Evolutionary conservation across 2,888 invertebrate genomes (phyloP), one percentile per base, ranked within the genome.

Genomic region (Phorcus lineatus): DNA sequence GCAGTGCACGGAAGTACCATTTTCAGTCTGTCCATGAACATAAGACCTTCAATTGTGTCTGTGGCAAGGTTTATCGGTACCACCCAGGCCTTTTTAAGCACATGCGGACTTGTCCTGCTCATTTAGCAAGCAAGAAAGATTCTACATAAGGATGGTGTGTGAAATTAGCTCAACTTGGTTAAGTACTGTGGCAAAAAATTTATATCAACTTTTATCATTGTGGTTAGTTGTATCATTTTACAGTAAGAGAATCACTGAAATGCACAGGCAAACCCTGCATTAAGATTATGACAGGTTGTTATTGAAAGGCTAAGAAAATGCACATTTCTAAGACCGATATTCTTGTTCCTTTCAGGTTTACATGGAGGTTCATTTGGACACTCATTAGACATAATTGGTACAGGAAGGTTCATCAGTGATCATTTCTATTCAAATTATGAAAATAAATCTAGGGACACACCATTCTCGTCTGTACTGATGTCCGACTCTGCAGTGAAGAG

Each of bases 311-410:
- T 11, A 19, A 47, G 47, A 47, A 47, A 47, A 47, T 47, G 47
- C 47, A 11, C 4, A 6, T 47, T 47, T 47, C 47, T 47, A 47
- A 47, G 47, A 36, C 62, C 13, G 16, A 62, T 62, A 28, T 57
- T 57, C 28, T 62, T 62, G 62, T 62, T 62, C 62, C 62, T 62
- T 62, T 62, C 62, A 62, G 62, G n/a, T 62, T 22, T 16, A 28
- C 62, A 62, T 24, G 28, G 62, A 28, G 28, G 28, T 62, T 62
- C 62, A 24, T 62, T 62, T 62, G 62, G 62, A 62, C 62, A 62
- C 24, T 28, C 62, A 13, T 62, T 62, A 62, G 13, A 24, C 24
- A 24, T 28, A 62, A 16, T 11, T 62, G 62, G 28, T 28, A 24
- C 24, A 9, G 62, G 28, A 28, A 28, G 62, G n/a, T 62, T 28